phyloP scores from a whole-genome alignment of 1,140 invertebrate species.

The Agrilus planipennis region DNA sequence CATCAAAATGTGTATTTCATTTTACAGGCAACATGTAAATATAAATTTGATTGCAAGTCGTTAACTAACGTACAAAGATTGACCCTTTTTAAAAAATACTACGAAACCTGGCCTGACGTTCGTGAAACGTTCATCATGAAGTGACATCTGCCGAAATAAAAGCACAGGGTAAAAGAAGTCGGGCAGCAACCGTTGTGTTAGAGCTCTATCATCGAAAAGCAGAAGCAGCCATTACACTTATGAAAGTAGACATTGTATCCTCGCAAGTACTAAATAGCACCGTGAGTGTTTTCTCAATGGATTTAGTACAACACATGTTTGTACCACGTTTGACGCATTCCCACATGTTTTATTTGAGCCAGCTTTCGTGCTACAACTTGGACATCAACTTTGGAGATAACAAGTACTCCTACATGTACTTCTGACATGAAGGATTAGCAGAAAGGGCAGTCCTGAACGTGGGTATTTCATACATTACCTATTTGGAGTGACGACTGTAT shows the following conservation, averaged over 20 bases:
- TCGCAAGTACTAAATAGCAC: background rate
- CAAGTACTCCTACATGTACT: background rate
- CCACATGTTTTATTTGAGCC: conserved; percentile 3
- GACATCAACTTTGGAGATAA: background rate
- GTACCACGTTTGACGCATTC: background rate
- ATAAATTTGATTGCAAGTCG: no score
- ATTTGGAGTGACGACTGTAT: no score
- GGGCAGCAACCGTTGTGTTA: background rate
- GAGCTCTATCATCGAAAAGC: background rate
- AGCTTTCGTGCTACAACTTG: conserved; percentile 2
- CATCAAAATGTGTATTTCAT: no score
- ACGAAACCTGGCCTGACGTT: no score
- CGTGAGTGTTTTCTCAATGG: background rate
- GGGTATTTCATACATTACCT: no score
- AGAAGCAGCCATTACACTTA: background rate
- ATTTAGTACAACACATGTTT: no score
- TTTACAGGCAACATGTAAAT: no score
- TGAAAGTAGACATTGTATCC: background rate
- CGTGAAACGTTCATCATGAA: no score
- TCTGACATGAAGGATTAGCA: background rate
- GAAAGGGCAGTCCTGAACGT: background rate
- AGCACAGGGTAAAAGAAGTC: background rate
- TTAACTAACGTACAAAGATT: no score
- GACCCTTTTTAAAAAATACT: no score
- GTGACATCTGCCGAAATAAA: no score